Evolutionary conservation across 2,888 invertebrate genomes (phyloP).

Genomic region (Drosophila phalerata): DNA sequence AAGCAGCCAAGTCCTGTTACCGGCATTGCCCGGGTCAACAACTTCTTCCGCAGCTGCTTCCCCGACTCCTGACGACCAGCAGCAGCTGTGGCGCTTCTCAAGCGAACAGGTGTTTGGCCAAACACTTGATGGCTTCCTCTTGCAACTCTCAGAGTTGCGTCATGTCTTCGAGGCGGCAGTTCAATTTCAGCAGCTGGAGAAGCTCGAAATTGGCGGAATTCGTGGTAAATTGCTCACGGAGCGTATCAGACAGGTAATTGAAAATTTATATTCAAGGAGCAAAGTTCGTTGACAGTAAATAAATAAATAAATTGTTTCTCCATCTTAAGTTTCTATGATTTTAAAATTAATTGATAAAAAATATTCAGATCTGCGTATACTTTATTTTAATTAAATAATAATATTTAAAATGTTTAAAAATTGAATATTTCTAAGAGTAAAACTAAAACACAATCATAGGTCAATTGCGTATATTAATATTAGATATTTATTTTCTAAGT

Average conservation of each 20-base stretch:
- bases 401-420: too few relatives aligned
- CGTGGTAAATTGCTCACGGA: slow-evolving; percentile 83
- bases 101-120: slow-evolving; percentile 90
- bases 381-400: too few relatives aligned
- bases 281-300: not conserved
- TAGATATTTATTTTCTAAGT: too few relatives aligned
- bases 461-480: too few relatives aligned
- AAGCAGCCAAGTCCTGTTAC: slow-evolving; percentile 68
- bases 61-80: slow-evolving; percentile 86
- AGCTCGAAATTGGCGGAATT: slow-evolving; percentile 90
- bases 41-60: slow-evolving; percentile 84
- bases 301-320: too few relatives aligned
- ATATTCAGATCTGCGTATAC: too few relatives aligned
- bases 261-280: not conserved
- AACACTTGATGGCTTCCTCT: slow-evolving; percentile 87
- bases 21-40: slow-evolving; percentile 59
- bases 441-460: too few relatives aligned
- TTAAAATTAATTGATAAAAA: too few relatives aligned
- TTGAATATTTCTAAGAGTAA: too few relatives aligned
- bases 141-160: slow-evolving; percentile 89
- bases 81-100: slow-evolving; percentile 90
- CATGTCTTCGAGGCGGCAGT: slow-evolving; percentile 91
- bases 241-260: slow-evolving; percentile 75
- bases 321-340: too few relatives aligned
- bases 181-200: slow-evolving; percentile 95